Evolutionary conservation across 2,797 vertebrate genomes (phyloP).

Genomic region (Poecile montanus): DNA sequence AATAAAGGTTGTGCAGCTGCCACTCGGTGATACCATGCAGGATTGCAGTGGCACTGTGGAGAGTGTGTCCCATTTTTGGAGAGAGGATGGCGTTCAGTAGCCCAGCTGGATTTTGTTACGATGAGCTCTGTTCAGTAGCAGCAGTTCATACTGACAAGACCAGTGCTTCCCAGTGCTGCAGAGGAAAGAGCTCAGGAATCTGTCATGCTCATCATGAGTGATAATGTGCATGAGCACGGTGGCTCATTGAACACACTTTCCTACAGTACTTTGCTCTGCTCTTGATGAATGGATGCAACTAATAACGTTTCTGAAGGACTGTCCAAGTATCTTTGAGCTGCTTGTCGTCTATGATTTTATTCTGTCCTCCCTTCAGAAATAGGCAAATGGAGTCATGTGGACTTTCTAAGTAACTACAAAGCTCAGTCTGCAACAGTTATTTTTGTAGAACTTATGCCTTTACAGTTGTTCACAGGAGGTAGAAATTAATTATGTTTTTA

Average conservation of each 20-base stretch:
- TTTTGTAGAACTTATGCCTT: not conserved
- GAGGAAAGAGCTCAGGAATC: not conserved
- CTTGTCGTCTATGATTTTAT: not conserved
- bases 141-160: not conserved
- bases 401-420: not conserved
- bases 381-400: accelerated
- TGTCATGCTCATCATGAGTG: accelerated
- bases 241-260: not conserved
- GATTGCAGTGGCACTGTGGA: not conserved
- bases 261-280: not conserved
- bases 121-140: not conserved
- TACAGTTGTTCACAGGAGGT: not conserved
- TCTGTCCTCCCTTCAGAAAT: not conserved
- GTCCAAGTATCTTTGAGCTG: not conserved
- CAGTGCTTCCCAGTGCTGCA: not conserved
- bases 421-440: not conserved
- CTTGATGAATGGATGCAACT: not conserved
- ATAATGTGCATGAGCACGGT: accelerated
- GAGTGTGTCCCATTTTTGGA: not conserved
- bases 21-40: accelerated
- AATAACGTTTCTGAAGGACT: not conserved
- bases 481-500: not conserved
- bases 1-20: not conserved
- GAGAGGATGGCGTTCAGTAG: accelerated
- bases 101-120: not conserved